Conservation (phyloP, 1,140 invertebrate genomes). For the Arion vulgaris region DNA sequence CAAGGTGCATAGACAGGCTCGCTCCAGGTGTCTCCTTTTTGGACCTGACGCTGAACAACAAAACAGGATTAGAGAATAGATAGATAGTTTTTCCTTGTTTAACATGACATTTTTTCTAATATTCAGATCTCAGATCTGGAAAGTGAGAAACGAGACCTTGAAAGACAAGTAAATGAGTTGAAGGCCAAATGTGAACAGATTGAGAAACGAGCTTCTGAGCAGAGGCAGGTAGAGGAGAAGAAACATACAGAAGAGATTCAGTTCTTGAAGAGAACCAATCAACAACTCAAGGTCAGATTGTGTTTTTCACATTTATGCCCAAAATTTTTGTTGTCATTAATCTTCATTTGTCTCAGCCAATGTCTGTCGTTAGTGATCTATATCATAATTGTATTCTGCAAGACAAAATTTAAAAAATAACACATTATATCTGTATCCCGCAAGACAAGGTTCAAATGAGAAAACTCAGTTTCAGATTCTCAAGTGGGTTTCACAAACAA, state of each 20-base stretch:
- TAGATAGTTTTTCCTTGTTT: too few relatives aligned
- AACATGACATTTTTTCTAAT: not conserved
- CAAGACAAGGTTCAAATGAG: too few relatives aligned
- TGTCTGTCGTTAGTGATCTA: too few relatives aligned
- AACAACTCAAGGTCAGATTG: conserved; percentile 86
- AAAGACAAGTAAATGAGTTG: conserved; percentile 85
- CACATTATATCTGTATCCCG: too few relatives aligned
- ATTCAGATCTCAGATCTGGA: conserved; percentile 77
- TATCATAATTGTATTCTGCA: too few relatives aligned
- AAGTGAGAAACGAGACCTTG: conserved; percentile 81
- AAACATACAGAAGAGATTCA: conserved; percentile 92
- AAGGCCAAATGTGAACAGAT: conserved; percentile 87
- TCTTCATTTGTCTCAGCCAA: too few relatives aligned
- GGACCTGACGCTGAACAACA: too few relatives aligned
- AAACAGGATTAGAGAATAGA: too few relatives aligned
- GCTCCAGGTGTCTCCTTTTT: too few relatives aligned
- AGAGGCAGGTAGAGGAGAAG: conserved; percentile 88
- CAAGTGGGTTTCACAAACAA: not conserved
- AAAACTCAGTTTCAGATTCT: too few relatives aligned
- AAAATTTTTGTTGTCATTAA: not conserved
- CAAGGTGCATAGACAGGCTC: too few relatives aligned
- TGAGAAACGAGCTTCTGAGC: conserved; percentile 87
- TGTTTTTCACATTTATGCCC: not conserved
- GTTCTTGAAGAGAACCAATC: conserved; percentile 93
- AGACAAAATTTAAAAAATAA: too few relatives aligned